Evolutionary conservation across 2,888 invertebrate genomes (phyloP).

Genomic region (Limenitis camilla): DNA sequence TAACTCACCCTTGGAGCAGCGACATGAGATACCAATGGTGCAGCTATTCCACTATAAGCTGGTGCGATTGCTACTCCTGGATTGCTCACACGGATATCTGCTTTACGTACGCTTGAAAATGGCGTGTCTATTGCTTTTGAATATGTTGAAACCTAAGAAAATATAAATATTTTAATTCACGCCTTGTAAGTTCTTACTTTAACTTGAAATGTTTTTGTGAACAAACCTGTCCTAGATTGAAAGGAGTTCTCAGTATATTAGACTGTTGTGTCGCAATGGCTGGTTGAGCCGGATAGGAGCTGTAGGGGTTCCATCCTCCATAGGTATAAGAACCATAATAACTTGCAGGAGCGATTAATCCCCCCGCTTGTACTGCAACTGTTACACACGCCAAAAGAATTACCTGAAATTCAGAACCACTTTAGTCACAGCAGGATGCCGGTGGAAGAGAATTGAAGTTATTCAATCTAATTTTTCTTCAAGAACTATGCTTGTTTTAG

Average conservation of each 20-base stretch:
- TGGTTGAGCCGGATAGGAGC: constrained; percentile 58
- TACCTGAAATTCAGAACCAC: constrained; percentile 33
- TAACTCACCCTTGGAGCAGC: constrained; percentile 55
- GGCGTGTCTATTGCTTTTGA: constrained; percentile 82
- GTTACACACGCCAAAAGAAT: constrained; percentile 43
- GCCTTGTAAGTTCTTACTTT: not conserved
- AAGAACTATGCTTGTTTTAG: too few species aligned
- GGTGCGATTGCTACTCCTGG: constrained; percentile 67
- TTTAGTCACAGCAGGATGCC: too few species aligned
- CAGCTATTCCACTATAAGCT: constrained; percentile 39
- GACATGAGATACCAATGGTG: constrained; percentile 52
- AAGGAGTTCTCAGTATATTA: constrained; percentile 77
- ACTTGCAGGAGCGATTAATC: constrained; percentile 48
- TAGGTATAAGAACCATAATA: constrained; percentile 38
- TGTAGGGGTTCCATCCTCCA: constrained; percentile 60
- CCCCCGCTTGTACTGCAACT: constrained; percentile 44
- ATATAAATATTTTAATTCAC: constrained; percentile 1
- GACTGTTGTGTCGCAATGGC: constrained; percentile 74
- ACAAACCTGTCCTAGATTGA: constrained; percentile 78
- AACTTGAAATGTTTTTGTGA: not conserved
- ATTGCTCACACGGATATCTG: constrained; percentile 81
- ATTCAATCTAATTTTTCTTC: too few species aligned
- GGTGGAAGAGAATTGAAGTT: too few species aligned
- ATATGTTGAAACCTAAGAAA: constrained; percentile 76
- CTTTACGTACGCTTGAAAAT: constrained; percentile 81